These are phyloP conservation scores for Calliopum simillimum DNA, from an alignment of 2,888 invertebrate species.

Conservation along the genomic window DNA sequence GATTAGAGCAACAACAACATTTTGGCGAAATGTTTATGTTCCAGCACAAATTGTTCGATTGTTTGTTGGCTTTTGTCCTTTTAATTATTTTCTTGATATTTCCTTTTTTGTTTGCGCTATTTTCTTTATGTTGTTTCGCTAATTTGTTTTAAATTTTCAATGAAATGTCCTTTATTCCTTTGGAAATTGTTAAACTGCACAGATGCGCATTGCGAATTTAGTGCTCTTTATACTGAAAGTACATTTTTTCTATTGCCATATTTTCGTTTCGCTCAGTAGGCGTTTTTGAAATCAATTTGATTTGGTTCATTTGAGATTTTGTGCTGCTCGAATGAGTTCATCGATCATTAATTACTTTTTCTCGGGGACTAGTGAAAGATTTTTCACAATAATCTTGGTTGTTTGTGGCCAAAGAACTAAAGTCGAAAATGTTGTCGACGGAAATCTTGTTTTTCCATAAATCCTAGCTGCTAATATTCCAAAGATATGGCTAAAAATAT, in stretches of 20 bases:
- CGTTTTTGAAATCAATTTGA: slow-evolving; percentile 43
- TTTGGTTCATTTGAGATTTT: slow-evolving; percentile 10
- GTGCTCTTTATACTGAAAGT: neutral
- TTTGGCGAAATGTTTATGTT: slow-evolving; percentile 36
- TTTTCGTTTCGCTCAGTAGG: slow-evolving; percentile 36
- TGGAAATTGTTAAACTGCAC: neutral
- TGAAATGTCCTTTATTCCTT: slow-evolving; percentile 17
- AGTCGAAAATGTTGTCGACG: too few species aligned
- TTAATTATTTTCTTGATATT: neutral
- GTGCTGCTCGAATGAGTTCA: neutral
- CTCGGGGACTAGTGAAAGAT: too few species aligned
- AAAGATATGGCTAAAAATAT: too few species aligned
- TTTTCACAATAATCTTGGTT: too few species aligned
- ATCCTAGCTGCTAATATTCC: too few species aligned
- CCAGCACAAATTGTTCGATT: slow-evolving; percentile 31
- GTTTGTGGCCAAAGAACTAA: too few species aligned
- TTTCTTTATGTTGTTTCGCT: slow-evolving; percentile 13
- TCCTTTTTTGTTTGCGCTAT: neutral
- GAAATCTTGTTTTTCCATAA: too few species aligned
- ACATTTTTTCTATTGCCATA: neutral
- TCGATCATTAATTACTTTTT: neutral
- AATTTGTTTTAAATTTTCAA: slow-evolving; percentile 15
- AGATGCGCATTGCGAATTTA: slow-evolving; percentile 17
- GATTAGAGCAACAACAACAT: neutral
- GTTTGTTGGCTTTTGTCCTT: slow-evolving; percentile 5